phyloP scores from a whole-genome alignment of 2,113 vertebrate species.

The Taurulus bubalis region DNA sequence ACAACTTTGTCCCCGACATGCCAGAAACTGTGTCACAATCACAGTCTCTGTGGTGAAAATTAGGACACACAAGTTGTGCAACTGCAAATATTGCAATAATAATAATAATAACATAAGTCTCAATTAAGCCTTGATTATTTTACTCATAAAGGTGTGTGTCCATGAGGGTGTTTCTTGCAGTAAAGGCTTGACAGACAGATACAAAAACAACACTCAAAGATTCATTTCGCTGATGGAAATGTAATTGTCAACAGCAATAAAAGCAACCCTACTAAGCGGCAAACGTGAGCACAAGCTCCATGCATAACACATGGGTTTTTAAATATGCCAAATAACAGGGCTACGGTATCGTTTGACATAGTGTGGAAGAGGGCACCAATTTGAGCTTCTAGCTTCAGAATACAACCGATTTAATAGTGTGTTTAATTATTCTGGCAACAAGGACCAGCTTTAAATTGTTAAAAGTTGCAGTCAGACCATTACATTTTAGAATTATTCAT shows the following conservation, averaged over 20 bases:
- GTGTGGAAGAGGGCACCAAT: not conserved
- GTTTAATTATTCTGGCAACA: not conserved
- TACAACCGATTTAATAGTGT: not conserved
- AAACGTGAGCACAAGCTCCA: not conserved
- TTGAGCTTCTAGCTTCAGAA: not conserved
- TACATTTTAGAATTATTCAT: not conserved
- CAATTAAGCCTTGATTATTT: not conserved
- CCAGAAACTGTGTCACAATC: constrained; percentile 42
- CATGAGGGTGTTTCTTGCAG: no score
- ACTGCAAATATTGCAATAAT: not conserved
- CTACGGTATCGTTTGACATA: not conserved
- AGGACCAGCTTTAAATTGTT: not conserved
- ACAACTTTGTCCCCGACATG: constrained; percentile 40
- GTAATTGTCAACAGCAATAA: not conserved
- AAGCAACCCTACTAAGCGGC: not conserved
- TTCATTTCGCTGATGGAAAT: not conserved
- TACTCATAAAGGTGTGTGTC: not conserved
- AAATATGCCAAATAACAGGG: not conserved
- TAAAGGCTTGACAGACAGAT: not conserved
- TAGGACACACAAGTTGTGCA: constrained; percentile 6
- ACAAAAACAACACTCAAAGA: not conserved
- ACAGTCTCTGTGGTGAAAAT: not conserved
- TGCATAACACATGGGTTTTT: not conserved
- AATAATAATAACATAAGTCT: not conserved
- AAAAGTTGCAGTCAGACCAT: not conserved